Evolutionary conservation across 2,113 vertebrate genomes (phyloP).

Genomic region (Pachycephala philippinensis): DNA sequence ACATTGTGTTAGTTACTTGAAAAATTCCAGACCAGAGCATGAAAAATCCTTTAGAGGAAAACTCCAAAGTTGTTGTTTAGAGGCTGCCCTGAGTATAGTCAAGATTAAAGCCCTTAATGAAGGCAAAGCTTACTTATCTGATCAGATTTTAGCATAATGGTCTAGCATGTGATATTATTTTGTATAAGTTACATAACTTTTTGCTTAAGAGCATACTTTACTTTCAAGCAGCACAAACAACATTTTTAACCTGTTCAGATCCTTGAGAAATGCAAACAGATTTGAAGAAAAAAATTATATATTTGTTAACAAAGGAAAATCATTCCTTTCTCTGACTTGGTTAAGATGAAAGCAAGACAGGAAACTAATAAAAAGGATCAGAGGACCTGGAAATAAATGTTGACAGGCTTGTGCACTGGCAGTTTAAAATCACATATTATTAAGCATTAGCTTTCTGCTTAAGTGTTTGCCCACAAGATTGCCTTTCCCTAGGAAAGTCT

Average conservation of each 20-base stretch:
- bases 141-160: constrained; percentile 48
- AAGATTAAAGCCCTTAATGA: constrained; percentile 61
- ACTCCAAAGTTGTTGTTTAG: not conserved
- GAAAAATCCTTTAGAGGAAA: constrained; percentile 12
- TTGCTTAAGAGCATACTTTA: not conserved
- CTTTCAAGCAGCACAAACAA: constrained; percentile 3
- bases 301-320: constrained; percentile 14
- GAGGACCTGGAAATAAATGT: constrained; percentile 37
- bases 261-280: not conserved
- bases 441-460: constrained; percentile 27
- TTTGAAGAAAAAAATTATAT: not conserved
- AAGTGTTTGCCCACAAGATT: constrained; percentile 43
- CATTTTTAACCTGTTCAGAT: constrained; percentile 33
- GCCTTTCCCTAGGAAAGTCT: constrained; percentile 10
- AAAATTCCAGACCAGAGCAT: constrained; percentile 9
- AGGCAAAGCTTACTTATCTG: constrained; percentile 53
- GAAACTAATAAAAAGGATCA: constrained; percentile 61
- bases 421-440: constrained; percentile 25
- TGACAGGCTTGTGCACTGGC: constrained; percentile 25
- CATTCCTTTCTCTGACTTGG: not conserved
- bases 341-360: constrained; percentile 27
- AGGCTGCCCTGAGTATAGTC: not conserved
- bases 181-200: constrained; percentile 44
- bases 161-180: constrained; percentile 39
- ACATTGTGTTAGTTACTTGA: not conserved